Evolutionary conservation across 2,797 vertebrate genomes (phyloP).

Genomic region (Argentina silus): DNA sequence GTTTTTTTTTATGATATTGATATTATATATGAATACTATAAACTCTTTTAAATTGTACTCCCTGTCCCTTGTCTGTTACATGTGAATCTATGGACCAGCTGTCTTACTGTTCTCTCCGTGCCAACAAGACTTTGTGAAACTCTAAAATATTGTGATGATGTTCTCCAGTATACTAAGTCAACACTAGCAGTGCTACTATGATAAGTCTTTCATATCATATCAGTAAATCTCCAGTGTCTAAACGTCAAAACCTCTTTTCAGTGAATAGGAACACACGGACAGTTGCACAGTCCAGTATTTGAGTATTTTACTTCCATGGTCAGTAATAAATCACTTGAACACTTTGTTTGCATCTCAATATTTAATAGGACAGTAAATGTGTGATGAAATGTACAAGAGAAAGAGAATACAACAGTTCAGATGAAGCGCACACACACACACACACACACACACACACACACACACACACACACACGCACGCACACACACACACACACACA

Average conservation of each 20-base stretch:
- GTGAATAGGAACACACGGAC: no score
- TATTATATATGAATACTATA: no score
- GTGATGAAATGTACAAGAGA: not conserved
- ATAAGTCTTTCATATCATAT: not conserved
- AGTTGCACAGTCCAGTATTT: not conserved
- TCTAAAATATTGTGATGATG: not conserved
- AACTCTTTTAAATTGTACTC: not conserved
- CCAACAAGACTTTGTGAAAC: not conserved
- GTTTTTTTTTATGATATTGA: no score
- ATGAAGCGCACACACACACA: not conserved
- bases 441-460: not conserved
- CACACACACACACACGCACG: not conserved
- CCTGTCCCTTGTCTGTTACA: not conserved
- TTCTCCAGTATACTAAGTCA: not conserved
- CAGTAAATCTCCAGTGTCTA: not conserved
- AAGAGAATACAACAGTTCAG: not conserved
- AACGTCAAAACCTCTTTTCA: not conserved
- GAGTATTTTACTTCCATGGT: not conserved
- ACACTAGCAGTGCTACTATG: not conserved
- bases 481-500: not conserved
- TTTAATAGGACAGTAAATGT: not conserved
- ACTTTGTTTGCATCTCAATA: not conserved
- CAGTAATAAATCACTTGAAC: not conserved
- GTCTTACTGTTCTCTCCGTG: slow-evolving; percentile 1
- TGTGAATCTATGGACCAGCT: not conserved